Percentiles rank a stretch among this genome's conserved stretches.
Evolutionary conservation across 2,888 invertebrate genomes (phyloP).

Genomic region (Lucinisca nassula): DNA sequence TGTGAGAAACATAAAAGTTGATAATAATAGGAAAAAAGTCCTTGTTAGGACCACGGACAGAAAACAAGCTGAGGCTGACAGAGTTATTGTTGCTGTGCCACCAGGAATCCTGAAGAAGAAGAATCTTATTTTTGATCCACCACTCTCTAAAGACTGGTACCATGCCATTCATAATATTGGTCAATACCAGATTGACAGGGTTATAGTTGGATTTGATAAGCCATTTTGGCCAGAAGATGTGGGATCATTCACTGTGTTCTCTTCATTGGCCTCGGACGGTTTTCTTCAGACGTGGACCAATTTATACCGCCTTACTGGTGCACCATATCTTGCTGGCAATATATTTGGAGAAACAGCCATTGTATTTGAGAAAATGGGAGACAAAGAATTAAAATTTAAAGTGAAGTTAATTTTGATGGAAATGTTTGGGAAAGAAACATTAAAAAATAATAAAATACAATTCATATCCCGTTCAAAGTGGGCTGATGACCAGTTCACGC

Average conservation of each 20-base stretch:
- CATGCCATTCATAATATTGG: slow-evolving; percentile 72
- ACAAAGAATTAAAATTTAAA: slow-evolving; percentile 70
- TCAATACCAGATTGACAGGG: slow-evolving; percentile 67
- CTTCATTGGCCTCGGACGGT: slow-evolving; percentile 68
- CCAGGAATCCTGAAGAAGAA: slow-evolving; percentile 72
- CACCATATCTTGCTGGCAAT: slow-evolving; percentile 72
- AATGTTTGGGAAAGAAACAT: slow-evolving; percentile 77
- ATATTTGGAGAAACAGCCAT: slow-evolving; percentile 73
- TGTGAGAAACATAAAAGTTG: slow-evolving; percentile 78
- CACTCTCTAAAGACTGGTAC: slow-evolving; percentile 71
- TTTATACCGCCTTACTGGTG: slow-evolving; percentile 69
- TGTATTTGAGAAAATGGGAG: slow-evolving; percentile 73
- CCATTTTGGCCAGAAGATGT: slow-evolving; percentile 83
- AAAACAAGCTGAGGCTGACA: slow-evolving; percentile 75
- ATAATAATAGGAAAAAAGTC: slow-evolving; percentile 73
- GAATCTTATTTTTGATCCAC: slow-evolving; percentile 78
- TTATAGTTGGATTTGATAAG: slow-evolving; percentile 79
- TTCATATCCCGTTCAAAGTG: slow-evolving; percentile 78
- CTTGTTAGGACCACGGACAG: slow-evolving; percentile 77
- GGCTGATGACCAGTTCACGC: slow-evolving; percentile 71
- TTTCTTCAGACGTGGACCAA: slow-evolving; percentile 82
- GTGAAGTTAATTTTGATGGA: slow-evolving; percentile 72
- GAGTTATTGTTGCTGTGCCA: slow-evolving; percentile 82
- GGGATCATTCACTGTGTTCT: slow-evolving; percentile 77
- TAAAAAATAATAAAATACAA: slow-evolving; percentile 69